Conservation (phyloP, 2,797 vertebrate species). For the Zenarchopterus dispar region DNA sequence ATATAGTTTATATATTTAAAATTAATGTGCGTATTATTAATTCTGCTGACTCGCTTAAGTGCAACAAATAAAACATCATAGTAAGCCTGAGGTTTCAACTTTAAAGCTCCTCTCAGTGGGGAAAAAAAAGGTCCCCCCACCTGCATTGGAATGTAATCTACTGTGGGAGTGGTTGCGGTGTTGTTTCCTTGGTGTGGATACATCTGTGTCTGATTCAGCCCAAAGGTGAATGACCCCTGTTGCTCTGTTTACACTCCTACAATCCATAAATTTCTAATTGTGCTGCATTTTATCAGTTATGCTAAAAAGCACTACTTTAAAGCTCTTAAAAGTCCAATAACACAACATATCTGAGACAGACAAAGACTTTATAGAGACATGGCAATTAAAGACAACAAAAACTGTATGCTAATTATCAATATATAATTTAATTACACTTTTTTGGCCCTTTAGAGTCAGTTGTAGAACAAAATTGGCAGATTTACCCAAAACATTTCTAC, state of each 20-base stretch:
- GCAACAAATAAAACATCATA: too few species aligned
- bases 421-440: not conserved
- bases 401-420: not conserved
- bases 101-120: too few species aligned
- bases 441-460: not conserved
- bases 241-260: slow-evolving; percentile 45
- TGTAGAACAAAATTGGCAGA: not conserved
- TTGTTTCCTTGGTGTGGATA: slow-evolving; percentile 1
- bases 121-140: too few species aligned
- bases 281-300: slow-evolving; percentile 39
- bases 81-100: too few species aligned
- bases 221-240: slow-evolving; percentile 21
- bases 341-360: slow-evolving; percentile 22
- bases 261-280: slow-evolving; percentile 29
- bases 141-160: slow-evolving; percentile 23
- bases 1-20: too few species aligned
- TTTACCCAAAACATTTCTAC: not conserved
- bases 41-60: too few species aligned
- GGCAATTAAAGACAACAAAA: slow-evolving; percentile 8
- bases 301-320: slow-evolving; percentile 8
- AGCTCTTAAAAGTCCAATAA: slow-evolving; percentile 14
- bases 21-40: too few species aligned
- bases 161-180: slow-evolving; percentile 19
- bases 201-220: slow-evolving; percentile 6
- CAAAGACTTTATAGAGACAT: not conserved